A percentile compares a stretch with the other conserved stretches of the same genome.
Evolutionary conservation across 2,113 vertebrate genomes (phyloP).

Genomic region (Paralichthys olivaceus): DNA sequence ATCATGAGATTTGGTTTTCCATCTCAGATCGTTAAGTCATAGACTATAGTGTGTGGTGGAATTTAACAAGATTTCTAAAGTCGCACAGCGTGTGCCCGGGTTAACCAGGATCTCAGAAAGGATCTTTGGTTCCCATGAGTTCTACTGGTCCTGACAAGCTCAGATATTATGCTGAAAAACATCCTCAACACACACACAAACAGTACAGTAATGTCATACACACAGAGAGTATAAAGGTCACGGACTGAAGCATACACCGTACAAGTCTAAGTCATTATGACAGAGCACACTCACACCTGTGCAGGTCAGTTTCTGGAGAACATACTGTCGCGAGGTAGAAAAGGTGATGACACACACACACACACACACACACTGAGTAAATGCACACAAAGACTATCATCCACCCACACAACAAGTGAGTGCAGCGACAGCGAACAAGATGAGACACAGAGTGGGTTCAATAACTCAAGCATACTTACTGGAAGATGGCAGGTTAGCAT

Average conservation of each 20-base stretch:
- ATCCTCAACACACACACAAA: too few species aligned
- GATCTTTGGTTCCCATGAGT: too few species aligned
- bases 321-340: background rate
- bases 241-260: background rate
- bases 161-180: too few species aligned
- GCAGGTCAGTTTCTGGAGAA: slow-evolving; percentile 7
- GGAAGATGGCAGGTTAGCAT: slow-evolving; percentile 32
- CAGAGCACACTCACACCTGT: slow-evolving; percentile 1
- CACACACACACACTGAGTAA: background rate
- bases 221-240: slow-evolving; percentile 5
- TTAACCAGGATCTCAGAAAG: too few species aligned
- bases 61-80: too few species aligned
- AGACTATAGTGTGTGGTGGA: too few species aligned
- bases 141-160: too few species aligned
- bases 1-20: too few species aligned
- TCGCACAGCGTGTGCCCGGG: too few species aligned
- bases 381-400: background rate
- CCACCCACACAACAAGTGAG: background rate
- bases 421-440: background rate
- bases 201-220: too few species aligned
- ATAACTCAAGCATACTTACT: slow-evolving; percentile 28
- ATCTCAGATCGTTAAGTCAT: too few species aligned
- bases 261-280: background rate
- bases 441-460: slow-evolving; percentile 15
- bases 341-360: background rate